Conservation (phyloP, 2,113 vertebrate genomes). For the Tragelaphus imberbis region DNA sequence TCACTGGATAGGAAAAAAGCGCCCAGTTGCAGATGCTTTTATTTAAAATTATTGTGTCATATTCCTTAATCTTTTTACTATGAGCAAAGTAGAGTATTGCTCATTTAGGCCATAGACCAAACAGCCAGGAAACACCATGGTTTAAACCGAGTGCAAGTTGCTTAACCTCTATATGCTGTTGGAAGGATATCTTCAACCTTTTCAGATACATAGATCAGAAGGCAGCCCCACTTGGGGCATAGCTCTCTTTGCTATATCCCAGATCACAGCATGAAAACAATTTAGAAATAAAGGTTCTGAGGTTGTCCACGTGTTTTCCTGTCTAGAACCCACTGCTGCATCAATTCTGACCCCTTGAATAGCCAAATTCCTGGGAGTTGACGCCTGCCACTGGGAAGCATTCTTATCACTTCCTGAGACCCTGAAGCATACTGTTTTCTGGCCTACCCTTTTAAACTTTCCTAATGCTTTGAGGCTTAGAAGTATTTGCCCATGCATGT, state of each 20-base stretch:
- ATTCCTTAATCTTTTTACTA: background rate
- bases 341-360: background rate
- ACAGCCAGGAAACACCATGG: background rate
- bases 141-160: background rate
- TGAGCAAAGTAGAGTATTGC: background rate
- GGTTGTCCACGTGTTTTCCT: background rate
- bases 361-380: background rate
- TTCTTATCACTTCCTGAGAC: background rate
- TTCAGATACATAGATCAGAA: background rate
- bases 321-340: background rate
- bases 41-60: background rate
- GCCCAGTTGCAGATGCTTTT: background rate
- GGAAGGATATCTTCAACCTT: background rate
- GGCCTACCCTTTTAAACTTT: background rate
- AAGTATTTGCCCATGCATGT: background rate
- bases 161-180: background rate
- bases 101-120: background rate
- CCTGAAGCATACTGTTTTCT: background rate
- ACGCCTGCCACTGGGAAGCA: background rate
- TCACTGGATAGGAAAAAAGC: background rate
- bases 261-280: background rate
- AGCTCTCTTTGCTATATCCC: background rate
- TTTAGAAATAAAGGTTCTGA: background rate
- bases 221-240: background rate
- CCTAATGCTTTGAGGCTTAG: background rate